Base-by-base conservation (phyloP, 2,113 vertebrate genomes). In the Heterotis niloticus region DNA sequence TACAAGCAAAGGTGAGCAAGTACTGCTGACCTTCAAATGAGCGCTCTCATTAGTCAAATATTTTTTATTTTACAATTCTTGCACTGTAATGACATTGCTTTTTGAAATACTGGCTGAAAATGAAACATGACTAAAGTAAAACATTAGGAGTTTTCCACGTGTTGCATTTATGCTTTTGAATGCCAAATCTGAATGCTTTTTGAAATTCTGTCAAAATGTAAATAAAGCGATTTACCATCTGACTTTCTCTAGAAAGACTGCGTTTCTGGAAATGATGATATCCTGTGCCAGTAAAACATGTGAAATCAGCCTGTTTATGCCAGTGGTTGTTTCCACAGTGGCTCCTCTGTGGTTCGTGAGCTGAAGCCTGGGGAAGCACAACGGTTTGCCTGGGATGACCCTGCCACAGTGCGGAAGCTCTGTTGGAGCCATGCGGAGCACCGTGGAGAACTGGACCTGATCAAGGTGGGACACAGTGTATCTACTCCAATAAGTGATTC, bases 381-480 rank as follows among this genome's bases (percentile, higher is more conserved):
- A 4, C 88, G 92, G 20, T 99, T 99, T 87, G 93, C 90, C 0
- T 99, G 98, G 98, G 93, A 93, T 7, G 92, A 99, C 83, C 97
- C 96, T 2, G 89, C 95, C 0, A 91, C 94, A 3, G 86, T 87
- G 4, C 92, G 92, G 70, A 95, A 87, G 29, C 82, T 99, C 20
- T 87, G 74, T 7, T 99, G 97, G 97, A 89, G 72, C 54, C 96
- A 92, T 62, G 86, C 84, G 4, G 88, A 92, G 0, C 91, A 89
- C n/a, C 84, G 74, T 10, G 96, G 95, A 79, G 93, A 98, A 80
- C 93, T 95, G 9, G 91, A 94, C 81, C 89, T 99, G 4, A 86
- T 98, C 60, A 98, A 98, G 96, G 98, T 98, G 87, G 14, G 78
- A 56, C 12, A 14, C 54, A 17, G 52, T 56, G 18, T 18, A 5